These are phyloP conservation scores for Drosophila testacea DNA, from an alignment of 2,888 invertebrate genomes.

Conservation along the genomic window DNA sequence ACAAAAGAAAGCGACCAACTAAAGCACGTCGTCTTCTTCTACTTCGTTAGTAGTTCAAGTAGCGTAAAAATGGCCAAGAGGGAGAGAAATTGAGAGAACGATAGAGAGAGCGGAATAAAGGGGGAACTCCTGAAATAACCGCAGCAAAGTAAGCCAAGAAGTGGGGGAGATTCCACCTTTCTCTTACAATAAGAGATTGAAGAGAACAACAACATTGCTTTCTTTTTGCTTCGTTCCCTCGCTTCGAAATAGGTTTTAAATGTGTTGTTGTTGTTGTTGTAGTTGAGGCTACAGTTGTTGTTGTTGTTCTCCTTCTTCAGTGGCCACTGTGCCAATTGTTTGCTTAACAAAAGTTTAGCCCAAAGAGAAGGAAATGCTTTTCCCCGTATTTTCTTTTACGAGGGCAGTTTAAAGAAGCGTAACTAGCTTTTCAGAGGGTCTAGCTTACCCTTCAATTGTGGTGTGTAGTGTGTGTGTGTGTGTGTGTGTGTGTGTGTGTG, in stretches of 20 bases:
- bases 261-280: conserved; percentile 46
- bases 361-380: conserved; percentile 45
- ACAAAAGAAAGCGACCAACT: conserved; percentile 49
- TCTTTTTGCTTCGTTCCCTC: conserved; percentile 67
- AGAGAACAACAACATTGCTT: conserved; percentile 50
- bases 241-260: conserved; percentile 74
- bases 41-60: conserved; percentile 81
- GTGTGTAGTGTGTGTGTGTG: conserved; percentile 18
- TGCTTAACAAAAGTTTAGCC: conserved; percentile 82
- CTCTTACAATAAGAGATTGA: conserved; percentile 59
- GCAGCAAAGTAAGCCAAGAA: conserved; percentile 73
- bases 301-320: conserved; percentile 37
- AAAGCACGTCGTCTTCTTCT: conserved; percentile 56
- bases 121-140: conserved; percentile 55
- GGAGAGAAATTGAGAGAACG: not conserved
- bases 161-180: conserved; percentile 44
- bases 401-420: conserved; percentile 73
- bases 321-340: conserved; percentile 79
- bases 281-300: conserved; percentile 23
- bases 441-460: conserved; percentile 21
- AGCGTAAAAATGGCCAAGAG: conserved; percentile 77
- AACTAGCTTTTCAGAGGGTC: conserved; percentile 54
- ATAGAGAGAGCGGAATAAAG: not conserved
- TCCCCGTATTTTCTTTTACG: conserved; percentile 69
- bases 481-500: conserved; percentile 19